These are phyloP conservation scores for Sternarchorhynchus goeldii DNA, from an alignment of 2,797 vertebrate genomes.

Conservation along the genomic window DNA sequence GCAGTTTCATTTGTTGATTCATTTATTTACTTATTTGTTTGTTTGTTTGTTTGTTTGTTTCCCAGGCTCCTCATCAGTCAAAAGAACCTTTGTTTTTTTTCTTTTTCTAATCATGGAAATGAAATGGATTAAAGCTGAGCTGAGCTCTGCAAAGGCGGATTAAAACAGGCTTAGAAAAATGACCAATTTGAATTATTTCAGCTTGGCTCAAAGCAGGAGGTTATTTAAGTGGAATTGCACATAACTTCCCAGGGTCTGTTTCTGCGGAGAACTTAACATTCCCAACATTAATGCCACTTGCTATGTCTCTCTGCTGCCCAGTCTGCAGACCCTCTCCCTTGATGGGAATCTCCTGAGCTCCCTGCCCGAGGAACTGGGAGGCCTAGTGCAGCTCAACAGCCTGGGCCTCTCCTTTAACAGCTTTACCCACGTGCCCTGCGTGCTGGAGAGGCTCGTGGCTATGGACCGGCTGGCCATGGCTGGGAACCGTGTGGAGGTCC, in stretches of 20 bases:
- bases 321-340: slow-evolving; percentile 90
- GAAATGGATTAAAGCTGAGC: slow-evolving; percentile 49
- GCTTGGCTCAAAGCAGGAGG: slow-evolving; percentile 13
- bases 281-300: not conserved
- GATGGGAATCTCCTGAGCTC: slow-evolving; percentile 89
- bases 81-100: not conserved
- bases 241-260: not conserved
- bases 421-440: slow-evolving; percentile 82
- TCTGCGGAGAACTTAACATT: not conserved
- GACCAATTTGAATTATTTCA: slow-evolving; percentile 43
- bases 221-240: slow-evolving; percentile 23
- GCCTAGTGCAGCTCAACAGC: slow-evolving; percentile 84
- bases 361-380: slow-evolving; percentile 88
- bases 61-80: slow-evolving; percentile 20
- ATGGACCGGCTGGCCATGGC: slow-evolving; percentile 90
- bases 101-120: slow-evolving; percentile 43
- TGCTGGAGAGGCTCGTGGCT: slow-evolving; percentile 81
- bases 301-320: slow-evolving; percentile 57
- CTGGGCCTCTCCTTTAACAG: slow-evolving; percentile 94
- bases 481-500: slow-evolving; percentile 83
- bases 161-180: slow-evolving; percentile 54
- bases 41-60: slow-evolving; percentile 1
- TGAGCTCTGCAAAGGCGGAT: slow-evolving; percentile 51
- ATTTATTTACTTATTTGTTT: no score
- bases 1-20: no score